Conservation (phyloP, 2,113 vertebrate species). For the Saimiri boliviensis region DNA sequence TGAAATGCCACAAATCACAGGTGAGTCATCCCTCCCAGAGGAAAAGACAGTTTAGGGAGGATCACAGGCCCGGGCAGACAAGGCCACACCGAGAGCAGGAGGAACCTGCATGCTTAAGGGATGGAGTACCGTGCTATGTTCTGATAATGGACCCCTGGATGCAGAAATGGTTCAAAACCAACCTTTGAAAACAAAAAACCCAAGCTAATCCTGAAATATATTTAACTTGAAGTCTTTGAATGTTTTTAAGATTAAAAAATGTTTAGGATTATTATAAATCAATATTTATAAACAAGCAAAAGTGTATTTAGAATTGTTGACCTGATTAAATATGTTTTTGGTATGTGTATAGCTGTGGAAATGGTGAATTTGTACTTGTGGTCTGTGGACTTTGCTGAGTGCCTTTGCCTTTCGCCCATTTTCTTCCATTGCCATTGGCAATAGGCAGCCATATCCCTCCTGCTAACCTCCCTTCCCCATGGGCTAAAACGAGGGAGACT, state of each 20-base stretch:
- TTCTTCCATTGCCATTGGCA: neutral
- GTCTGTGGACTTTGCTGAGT: neutral
- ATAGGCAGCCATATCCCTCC: neutral
- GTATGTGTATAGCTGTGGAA: neutral
- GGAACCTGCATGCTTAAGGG: neutral
- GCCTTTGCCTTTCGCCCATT: neutral
- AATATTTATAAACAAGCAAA: constrained; percentile 60
- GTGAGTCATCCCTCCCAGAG: neutral
- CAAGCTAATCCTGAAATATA: constrained; percentile 11
- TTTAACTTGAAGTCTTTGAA: constrained; percentile 53
- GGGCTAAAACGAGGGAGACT: neutral
- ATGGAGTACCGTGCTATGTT: neutral
- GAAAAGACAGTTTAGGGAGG: neutral
- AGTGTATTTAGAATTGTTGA: constrained; percentile 54
- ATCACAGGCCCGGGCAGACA: neutral
- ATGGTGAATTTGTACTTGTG: neutral
- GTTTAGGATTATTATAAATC: constrained; percentile 50
- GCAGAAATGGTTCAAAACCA: neutral
- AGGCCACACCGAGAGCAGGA: rapidly evolving
- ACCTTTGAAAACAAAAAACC: neutral
- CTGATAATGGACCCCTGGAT: neutral
- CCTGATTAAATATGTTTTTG: constrained; percentile 62
- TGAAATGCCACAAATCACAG: neutral
- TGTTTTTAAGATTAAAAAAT: neutral
- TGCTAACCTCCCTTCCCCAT: neutral